Conservation (phyloP, 2,888 invertebrate species). For the Drosophila formosana region DNA sequence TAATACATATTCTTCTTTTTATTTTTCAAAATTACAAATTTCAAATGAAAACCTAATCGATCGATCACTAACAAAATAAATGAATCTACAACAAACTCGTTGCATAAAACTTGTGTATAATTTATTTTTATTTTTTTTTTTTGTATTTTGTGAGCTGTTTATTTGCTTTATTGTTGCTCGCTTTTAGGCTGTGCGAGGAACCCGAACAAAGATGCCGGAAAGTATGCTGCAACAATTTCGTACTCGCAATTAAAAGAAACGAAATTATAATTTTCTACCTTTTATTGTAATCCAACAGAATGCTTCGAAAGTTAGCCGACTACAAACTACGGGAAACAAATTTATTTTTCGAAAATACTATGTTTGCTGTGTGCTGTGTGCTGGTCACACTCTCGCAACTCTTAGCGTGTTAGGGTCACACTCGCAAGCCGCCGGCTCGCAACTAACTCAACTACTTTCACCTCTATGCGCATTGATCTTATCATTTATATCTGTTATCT, state of each 20-base stretch:
- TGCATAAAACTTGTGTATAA: conserved; percentile 54
- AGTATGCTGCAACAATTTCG: conserved; percentile 36
- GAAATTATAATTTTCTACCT: conserved; percentile 8
- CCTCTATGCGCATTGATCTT: conserved; percentile 65
- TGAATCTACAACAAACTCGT: conserved; percentile 58
- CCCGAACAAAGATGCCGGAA: conserved; percentile 34
- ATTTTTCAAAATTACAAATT: neutral
- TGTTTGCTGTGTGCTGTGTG: neutral
- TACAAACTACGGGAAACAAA: conserved; percentile 48
- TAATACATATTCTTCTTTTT: conserved; percentile 42
- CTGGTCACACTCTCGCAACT: conserved; percentile 30
- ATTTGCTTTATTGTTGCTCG: conserved; percentile 29
- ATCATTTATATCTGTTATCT: conserved; percentile 31
- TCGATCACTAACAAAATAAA: conserved; percentile 61
- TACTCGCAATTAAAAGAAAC: conserved; percentile 1
- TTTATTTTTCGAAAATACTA: conserved; percentile 41
- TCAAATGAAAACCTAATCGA: conserved; percentile 46
- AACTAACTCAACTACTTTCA: conserved; percentile 60
- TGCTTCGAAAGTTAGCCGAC: conserved; percentile 24
- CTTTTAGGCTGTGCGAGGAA: conserved; percentile 49
- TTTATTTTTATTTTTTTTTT: conserved; percentile 4
- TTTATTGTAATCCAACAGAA: conserved; percentile 38
- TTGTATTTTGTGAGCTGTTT: conserved; percentile 21
- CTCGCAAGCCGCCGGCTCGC: conserved; percentile 36
- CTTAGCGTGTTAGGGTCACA: conserved; percentile 26